Evolutionary conservation across 92 coral and sea anemone species (phyloP).

Genomic region (Actinostola sp.): DNA sequence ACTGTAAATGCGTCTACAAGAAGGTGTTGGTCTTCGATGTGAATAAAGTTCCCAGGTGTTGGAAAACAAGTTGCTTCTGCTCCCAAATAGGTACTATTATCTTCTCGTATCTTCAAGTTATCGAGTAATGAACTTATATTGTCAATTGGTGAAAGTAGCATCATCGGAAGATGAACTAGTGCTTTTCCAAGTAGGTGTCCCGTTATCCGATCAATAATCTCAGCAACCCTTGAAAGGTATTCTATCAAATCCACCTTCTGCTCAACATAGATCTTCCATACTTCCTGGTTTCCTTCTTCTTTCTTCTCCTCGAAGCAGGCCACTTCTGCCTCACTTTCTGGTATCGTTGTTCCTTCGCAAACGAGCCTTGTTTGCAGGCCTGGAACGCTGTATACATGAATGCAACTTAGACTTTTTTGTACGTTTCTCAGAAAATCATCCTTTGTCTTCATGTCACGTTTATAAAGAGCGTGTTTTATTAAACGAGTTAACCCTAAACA

Average conservation of each 20-base stretch:
- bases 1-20: slow-evolving; percentile 46
- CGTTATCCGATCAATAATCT: slow-evolving; percentile 38
- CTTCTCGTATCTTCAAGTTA: slow-evolving; percentile 35
- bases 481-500: slow-evolving; percentile 42
- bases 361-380: slow-evolving; percentile 31
- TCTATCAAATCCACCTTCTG: neutral
- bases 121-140: slow-evolving; percentile 40
- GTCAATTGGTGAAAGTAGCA: slow-evolving; percentile 28
- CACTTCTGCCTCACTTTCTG: slow-evolving; percentile 34
- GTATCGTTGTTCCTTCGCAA: slow-evolving; percentile 16
- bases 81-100: slow-evolving; percentile 12
- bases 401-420: slow-evolving; percentile 12
- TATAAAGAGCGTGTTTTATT: slow-evolving; percentile 26
- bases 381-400: slow-evolving; percentile 26
- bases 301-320: slow-evolving; percentile 47
- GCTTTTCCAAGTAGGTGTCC: slow-evolving; percentile 20
- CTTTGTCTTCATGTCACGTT: neutral
- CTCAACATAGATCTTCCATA: slow-evolving; percentile 57
- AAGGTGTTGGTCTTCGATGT: slow-evolving; percentile 57
- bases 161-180: slow-evolving; percentile 26
- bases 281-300: slow-evolving; percentile 25
- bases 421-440: slow-evolving; percentile 10
- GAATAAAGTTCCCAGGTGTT: slow-evolving; percentile 60
- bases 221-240: slow-evolving; percentile 34
- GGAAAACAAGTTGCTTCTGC: slow-evolving; percentile 22